Evolutionary conservation across 2,888 invertebrate genomes (phyloP), one percentile per base, ranked within the genome.

Genomic region (Dryocosmus kuriphilus): DNA sequence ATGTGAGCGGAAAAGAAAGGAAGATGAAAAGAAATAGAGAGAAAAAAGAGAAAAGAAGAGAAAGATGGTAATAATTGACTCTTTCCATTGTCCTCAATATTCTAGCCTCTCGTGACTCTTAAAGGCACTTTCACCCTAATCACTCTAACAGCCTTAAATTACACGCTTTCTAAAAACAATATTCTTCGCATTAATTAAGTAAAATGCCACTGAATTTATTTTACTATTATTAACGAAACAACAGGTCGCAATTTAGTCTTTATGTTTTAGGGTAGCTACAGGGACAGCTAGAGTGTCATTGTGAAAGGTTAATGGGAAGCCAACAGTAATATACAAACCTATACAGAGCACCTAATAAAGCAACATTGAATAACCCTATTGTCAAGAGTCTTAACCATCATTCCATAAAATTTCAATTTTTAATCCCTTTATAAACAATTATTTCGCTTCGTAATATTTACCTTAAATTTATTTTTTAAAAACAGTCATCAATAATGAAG

Each of bases 41-140:
- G 78, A 5, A 24, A 77, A 75, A 76, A 74, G 24, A 57, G 19
- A 61, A 41, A 57, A 11, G 41, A n/a, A 41, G 32, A 30, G 24
- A 51, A 46, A 32, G 4, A 30, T n/a, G 46, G 9, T n/a, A 51
- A 8, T 51, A n/a, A 51, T 51, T 8, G 51, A n/a, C 51, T 51
- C 8, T 51, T 46, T 51, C 71, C 71, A 71, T 67, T 71, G 67
- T 71, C 30, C 30, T 51, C 46, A 46, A 71, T 71, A 71, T 51
- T 46, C 30, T 30, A 30, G 46, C 51, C 71, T 51, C 46, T 46
- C 27, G 30, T 51, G 51, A 71, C 46, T 51, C 71, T 51, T 71
- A n/a, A 30, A 46, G 51, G n/a, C n/a, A 51, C 51, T 32, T 71
- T 71, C 30, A 22, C 7, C 71, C 27, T 32, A 71, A 55, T 71